These are phyloP conservation scores for Antitype chi DNA, from an alignment of 2,888 invertebrate genomes.

Conservation along the genomic window DNA sequence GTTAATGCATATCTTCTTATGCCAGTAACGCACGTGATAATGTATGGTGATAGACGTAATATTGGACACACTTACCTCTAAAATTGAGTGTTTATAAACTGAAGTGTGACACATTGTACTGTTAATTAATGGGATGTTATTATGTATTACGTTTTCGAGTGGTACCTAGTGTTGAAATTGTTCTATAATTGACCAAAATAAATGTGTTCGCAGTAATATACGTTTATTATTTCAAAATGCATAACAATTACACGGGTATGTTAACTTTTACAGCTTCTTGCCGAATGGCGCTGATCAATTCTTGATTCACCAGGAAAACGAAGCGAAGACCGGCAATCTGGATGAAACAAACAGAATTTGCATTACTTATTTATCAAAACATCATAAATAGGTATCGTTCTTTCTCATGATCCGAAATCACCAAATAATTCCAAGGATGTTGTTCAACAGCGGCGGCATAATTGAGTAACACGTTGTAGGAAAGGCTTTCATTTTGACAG, in stretches of 20 bases:
- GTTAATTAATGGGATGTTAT: slow-evolving; percentile 74
- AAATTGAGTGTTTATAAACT: slow-evolving; percentile 68
- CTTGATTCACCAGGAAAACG: slow-evolving; percentile 98
- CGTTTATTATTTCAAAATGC: slow-evolving; percentile 66
- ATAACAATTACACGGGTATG: slow-evolving; percentile 85
- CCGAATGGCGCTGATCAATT: slow-evolving; percentile 96
- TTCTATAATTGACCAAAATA: slow-evolving; percentile 89
- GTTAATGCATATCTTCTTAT: slow-evolving; percentile 85
- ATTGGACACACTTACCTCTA: slow-evolving; percentile 71
- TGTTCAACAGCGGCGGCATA: not conserved
- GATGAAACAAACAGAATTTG: slow-evolving; percentile 47
- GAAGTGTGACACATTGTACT: slow-evolving; percentile 73
- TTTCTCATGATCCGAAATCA: not conserved
- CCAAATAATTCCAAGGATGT: not conserved
- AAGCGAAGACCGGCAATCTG: slow-evolving; percentile 97
- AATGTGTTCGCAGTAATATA: slow-evolving; percentile 89
- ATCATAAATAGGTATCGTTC: not conserved
- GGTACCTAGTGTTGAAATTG: slow-evolving; percentile 86
- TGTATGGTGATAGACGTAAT: slow-evolving; percentile 86
- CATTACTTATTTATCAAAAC: not conserved
- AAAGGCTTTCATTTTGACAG: too few relatives aligned
- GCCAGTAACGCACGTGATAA: slow-evolving; percentile 89
- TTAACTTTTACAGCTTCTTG: slow-evolving; percentile 96
- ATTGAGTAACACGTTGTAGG: too few relatives aligned
- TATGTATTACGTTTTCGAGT: slow-evolving; percentile 85